Conservation (phyloP, 2,113 vertebrate genomes). For the Jacana jacana region DNA sequence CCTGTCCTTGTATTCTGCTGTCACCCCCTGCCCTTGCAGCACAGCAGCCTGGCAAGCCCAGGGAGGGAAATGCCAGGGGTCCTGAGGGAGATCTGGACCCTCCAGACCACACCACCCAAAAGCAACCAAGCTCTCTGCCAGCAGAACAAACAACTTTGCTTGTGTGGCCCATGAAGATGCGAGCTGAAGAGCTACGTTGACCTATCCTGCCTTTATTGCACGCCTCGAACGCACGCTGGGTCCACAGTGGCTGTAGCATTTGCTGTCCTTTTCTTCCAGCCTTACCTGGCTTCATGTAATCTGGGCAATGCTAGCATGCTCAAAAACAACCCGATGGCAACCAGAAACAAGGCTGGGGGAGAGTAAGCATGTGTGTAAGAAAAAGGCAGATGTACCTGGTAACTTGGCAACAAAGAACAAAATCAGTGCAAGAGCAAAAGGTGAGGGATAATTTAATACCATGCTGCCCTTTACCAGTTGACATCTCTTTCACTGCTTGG, state of each 20-base stretch:
- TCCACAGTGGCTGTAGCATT: neutral
- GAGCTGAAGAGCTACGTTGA: neutral
- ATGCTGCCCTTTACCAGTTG: constrained; percentile 39
- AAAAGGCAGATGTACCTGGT: constrained; percentile 2
- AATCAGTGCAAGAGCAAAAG: constrained; percentile 41
- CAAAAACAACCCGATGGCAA: neutral
- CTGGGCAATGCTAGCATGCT: neutral
- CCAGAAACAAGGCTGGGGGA: neutral
- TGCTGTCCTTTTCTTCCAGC: neutral
- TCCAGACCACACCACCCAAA: neutral
- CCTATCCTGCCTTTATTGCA: neutral
- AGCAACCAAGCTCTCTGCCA: neutral
- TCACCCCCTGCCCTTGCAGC: neutral
- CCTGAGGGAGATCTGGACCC: neutral
- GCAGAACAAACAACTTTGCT: neutral
- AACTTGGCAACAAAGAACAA: constrained; percentile 58
- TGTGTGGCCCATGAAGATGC: neutral
- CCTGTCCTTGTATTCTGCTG: neutral
- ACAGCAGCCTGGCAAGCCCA: neutral
- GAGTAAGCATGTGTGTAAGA: neutral
- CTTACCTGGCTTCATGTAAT: neutral
- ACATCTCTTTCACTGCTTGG: constrained; percentile 10
- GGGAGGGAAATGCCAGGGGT: neutral
- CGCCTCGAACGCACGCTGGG: accelerated
- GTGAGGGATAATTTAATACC: constrained; percentile 54